Conservation (phyloP, 1,140 invertebrate genomes). For the Drosophila bocki region DNA sequence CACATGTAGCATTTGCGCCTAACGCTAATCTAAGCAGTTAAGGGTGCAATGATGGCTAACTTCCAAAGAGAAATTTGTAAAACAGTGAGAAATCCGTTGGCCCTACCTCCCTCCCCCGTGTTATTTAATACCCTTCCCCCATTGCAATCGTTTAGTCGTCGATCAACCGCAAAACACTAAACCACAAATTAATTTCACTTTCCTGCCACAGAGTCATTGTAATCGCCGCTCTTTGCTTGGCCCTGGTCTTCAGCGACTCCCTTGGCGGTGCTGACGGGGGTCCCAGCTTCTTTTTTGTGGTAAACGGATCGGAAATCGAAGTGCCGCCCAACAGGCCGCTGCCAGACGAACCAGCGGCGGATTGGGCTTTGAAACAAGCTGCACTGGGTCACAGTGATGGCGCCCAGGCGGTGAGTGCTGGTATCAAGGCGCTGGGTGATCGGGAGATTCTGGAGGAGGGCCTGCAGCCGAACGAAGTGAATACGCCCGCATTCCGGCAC, state of each 20-base stretch:
- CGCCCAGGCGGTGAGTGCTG: constrained; percentile 80
- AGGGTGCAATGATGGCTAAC: too few relatives aligned
- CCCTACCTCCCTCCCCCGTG: neutral
- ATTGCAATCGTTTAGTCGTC: constrained; percentile 50
- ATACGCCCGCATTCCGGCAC: constrained; percentile 89
- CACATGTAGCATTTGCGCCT: too few relatives aligned
- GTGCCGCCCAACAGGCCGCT: constrained; percentile 48
- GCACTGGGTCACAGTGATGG: constrained; percentile 33
- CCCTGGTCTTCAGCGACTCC: constrained; percentile 50
- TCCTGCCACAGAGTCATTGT: constrained; percentile 67
- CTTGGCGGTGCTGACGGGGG: neutral
- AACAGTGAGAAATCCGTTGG: neutral
- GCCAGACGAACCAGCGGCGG: constrained; percentile 62
- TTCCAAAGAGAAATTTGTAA: constrained; percentile 1
- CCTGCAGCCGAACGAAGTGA: constrained; percentile 85
- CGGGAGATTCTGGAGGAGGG: constrained; percentile 86
- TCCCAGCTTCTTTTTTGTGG: constrained; percentile 72
- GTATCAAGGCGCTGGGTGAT: constrained; percentile 87
- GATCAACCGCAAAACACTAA: constrained; percentile 38
- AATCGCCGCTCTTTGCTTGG: constrained; percentile 64
- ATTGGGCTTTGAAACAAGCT: constrained; percentile 67
- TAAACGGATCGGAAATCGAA: constrained; percentile 41
- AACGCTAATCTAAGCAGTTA: too few relatives aligned
- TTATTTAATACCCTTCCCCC: constrained; percentile 25
- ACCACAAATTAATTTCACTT: constrained; percentile 66